Base-by-base conservation (phyloP, 2,888 invertebrate species). In the Lagria hirta region DNA sequence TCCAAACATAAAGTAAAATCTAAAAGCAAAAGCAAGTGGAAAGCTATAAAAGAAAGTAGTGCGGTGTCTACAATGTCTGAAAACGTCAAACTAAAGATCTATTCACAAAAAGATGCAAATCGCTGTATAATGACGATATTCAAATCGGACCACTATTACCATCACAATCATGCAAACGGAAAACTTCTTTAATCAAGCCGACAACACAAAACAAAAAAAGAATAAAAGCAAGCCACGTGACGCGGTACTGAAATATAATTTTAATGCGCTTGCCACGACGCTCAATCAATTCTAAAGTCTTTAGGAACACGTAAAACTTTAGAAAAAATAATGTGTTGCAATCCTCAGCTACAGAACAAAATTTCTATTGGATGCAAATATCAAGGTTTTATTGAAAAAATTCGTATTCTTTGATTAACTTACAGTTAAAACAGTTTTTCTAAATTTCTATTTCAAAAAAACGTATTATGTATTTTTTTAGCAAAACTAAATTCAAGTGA, bases 41-140 rank as follows among this genome's bases (percentile, higher is more conserved):
- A 45, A 30, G 26, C 30, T 41, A 17, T 26, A 27, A 36, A 48
- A 48, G 40, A 28, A 40, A 34, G n/a, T n/a, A 24, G 29, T 16
- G 32, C 10, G 18, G 14, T 10, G 18, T 16, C 30, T n/a, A n/a
- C 10, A 24, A 18, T 10, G 18, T 16, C 30, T n/a, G n/a, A 16
- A 14, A 32, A 16, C 43, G 37, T 43, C 37, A 30, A 47, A 43
- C 41, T 20, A 36, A n/a, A 48, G 43, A 27, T 32, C 27, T 35
- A 37, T 42, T 44, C 52, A 52, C 50, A 52, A 43, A 44, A 43
- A 47, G 52, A 52, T 52, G 52, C 51, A 52, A 52, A 52, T 52
- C 48, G 49, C 38, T 44, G 52, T 48, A 51, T 48, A 50, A 52
- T 53, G 46, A 41, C 45, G 47, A 53, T 51, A 51, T 53, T 53